Percentiles rank a stretch among this genome's conserved stretches.
Evolutionary conservation across 1,140 invertebrate species (phyloP).

Genomic region (Mizuhopecten yessoensis): DNA sequence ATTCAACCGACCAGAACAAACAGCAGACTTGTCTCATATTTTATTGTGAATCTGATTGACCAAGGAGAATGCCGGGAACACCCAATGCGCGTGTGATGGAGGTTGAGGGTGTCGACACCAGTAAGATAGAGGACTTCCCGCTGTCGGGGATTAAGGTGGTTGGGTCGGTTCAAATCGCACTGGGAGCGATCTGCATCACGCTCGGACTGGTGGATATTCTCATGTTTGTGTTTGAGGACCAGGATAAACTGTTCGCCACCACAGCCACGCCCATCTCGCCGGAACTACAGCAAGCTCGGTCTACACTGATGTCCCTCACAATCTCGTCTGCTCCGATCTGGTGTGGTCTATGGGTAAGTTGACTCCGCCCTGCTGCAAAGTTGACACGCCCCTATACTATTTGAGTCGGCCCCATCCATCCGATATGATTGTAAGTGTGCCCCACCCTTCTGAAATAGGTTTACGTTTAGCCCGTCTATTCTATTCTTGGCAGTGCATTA

Average conservation of each 20-base stretch:
- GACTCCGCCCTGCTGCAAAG: too few species aligned
- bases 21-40: too few species aligned
- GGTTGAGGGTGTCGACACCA: conserved; percentile 68
- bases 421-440: too few species aligned
- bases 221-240: conserved; percentile 58
- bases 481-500: too few species aligned
- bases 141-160: conserved; percentile 67
- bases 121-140: conserved; percentile 61
- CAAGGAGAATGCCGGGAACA: not conserved
- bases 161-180: conserved; percentile 64
- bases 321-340: conserved; percentile 65
- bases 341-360: conserved; percentile 71
- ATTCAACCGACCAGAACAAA: too few species aligned
- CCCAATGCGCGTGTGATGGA: conserved; percentile 45
- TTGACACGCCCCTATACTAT: too few species aligned
- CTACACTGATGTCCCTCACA: conserved; percentile 57
- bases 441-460: too few species aligned
- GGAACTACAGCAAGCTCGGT: conserved; percentile 43
- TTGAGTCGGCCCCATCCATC: too few species aligned
- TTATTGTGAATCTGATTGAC: not conserved
- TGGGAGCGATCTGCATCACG: conserved; percentile 59
- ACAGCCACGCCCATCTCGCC: conserved; percentile 43
- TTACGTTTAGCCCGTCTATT: too few species aligned
- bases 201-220: conserved; percentile 64
- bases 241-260: conserved; percentile 9